Base-by-base conservation (phyloP, 2,888 invertebrate species). In the Corythucha ciliata region DNA sequence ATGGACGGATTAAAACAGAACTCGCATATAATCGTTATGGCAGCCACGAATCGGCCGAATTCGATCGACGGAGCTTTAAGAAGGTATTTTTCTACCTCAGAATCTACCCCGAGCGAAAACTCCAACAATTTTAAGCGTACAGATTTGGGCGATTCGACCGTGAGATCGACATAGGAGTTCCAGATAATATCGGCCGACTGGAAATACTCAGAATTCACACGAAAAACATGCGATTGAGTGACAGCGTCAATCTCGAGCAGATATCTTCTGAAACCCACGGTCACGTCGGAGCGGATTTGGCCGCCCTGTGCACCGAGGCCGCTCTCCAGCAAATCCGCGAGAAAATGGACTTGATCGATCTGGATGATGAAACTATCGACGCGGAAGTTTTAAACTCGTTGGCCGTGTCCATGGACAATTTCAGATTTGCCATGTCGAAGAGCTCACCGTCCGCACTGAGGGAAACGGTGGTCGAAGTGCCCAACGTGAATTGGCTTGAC, bases 1-100 rank as follows among this genome's bases (percentile, higher is more conserved):
- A 98, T 98, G 97, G 98, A 98, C 67, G 97, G 90, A 68, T 84
- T 98, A 79, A 98, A 98, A 72, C 96, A 97, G 69, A 87, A 96
- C 52, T 85, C 94, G 1, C 96, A 98, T 71, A 91, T 98, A 57
- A 94, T 98, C 65, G 96, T 98, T 4, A 98, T 98, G 92, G 98
- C 97, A 45, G 98, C 98, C 34, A 98, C 98, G 2, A 98, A 98
- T 73, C 78, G 96, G 49, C 98, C 97, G 4, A 98, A 98, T 72
- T 94, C 94, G 25, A 94, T 98, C 68, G 98, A 98, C 73, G 80
- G 91, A 25, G 98, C 98, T 45, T 75, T 98, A 48, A 83, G 97
- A 68, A 86, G 97, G 56, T 49, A n/a, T 12, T 12, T 8, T 29
- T 29, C 29, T 8, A n/a, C 29, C 29, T 12, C 29, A 29, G 29